Evolutionary conservation across 2,797 vertebrate species (phyloP).

Genomic region (Mareca penelope): DNA sequence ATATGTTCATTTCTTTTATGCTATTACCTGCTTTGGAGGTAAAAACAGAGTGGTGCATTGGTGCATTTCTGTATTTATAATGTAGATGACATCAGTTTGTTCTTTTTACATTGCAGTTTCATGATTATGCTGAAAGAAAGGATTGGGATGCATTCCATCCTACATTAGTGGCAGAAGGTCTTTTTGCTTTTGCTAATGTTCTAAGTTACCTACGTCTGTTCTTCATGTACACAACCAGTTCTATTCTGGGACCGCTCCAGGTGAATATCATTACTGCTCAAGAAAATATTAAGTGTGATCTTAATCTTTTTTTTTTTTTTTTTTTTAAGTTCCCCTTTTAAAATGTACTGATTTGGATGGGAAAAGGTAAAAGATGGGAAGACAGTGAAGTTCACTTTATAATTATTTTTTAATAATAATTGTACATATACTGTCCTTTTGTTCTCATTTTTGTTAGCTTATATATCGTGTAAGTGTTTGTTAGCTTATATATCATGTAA

Average conservation of each 20-base stretch:
- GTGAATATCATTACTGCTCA: constrained; percentile 73
- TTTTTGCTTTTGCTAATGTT: constrained; percentile 97
- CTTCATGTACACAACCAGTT: constrained; percentile 99
- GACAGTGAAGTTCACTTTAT: background rate
- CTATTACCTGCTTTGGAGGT: background rate
- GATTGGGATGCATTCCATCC: constrained; percentile 98
- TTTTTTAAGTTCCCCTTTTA: background rate
- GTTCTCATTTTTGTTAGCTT: background rate
- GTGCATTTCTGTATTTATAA: background rate
- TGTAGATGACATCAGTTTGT: background rate
- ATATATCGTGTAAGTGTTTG: background rate
- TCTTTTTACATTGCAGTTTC: constrained; percentile 74
- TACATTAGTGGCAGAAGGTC: constrained; percentile 94
- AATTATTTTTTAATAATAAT: background rate
- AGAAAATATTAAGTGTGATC: background rate
- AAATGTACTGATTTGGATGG: background rate
- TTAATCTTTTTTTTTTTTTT: background rate
- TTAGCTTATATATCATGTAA: background rate
- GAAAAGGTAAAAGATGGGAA: background rate
- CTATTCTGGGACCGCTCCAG: constrained; percentile 96
- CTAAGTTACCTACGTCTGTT: constrained; percentile 98
- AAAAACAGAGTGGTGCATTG: background rate
- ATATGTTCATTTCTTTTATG: background rate
- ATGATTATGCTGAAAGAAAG: constrained; percentile 89
- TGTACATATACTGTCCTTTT: background rate